These are phyloP conservation scores for Hylaeus anthracinus DNA, from an alignment of 1,140 invertebrate genomes.

Conservation along the genomic window DNA sequence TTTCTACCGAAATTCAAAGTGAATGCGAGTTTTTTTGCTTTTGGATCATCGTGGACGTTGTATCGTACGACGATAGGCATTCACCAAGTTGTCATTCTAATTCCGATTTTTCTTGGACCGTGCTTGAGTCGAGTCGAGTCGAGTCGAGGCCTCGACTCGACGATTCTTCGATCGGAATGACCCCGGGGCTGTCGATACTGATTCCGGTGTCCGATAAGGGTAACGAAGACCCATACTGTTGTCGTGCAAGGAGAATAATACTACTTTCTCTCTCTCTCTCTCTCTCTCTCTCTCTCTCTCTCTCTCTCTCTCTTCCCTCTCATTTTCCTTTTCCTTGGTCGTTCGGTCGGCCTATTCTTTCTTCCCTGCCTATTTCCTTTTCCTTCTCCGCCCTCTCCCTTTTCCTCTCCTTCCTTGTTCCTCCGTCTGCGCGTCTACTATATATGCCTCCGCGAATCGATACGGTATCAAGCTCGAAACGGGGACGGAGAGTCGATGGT, in stretches of 20 bases:
- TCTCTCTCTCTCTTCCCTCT: background rate
- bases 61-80: too few species aligned
- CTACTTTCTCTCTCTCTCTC: constrained; percentile 9
- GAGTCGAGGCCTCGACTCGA: constrained; percentile 16
- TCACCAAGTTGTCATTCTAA: background rate
- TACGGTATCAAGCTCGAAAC: constrained; percentile 70
- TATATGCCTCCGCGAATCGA: constrained; percentile 59
- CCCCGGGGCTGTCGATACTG: constrained; percentile 56
- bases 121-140: background rate
- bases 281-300: background rate
- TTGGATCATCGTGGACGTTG: too few species aligned
- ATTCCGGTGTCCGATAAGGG: constrained; percentile 61
- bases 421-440: constrained; percentile 52
- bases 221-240: constrained; percentile 60
- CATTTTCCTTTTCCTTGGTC: constrained; percentile 19
- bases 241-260: constrained; percentile 42
- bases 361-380: constrained; percentile 39
- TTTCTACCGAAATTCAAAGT: too few species aligned
- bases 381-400: constrained; percentile 19
- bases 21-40: too few species aligned
- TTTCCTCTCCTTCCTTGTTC: constrained; percentile 27
- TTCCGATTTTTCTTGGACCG: constrained; percentile 26
- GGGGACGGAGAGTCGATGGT: constrained; percentile 61
- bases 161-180: constrained; percentile 52
- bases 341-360: constrained; percentile 56